Evolutionary conservation across 2,888 invertebrate species (phyloP), one percentile per base, ranked within the genome.

Genomic region (Zonitis immaculata): DNA sequence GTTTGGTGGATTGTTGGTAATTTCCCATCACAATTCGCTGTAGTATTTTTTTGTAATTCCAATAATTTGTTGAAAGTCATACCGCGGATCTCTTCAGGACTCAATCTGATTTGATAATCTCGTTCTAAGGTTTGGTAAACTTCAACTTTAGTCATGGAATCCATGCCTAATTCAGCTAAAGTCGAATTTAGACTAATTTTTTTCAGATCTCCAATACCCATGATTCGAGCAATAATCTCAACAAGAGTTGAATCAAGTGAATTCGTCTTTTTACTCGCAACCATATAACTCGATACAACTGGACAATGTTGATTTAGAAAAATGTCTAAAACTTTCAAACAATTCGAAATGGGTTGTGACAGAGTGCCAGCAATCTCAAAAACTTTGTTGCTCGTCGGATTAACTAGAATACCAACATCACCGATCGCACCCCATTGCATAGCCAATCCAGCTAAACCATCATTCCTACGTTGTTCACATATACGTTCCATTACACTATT

Each of bases 371-470:
- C 95, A 62, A 98, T 89, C 65, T 92, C 92, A 0, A 89, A 87
- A 47, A 94, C 91, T 75, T 95, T 95, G 61, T 83, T 86, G 44
- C 93, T 91, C 84, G 95, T 89, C 44, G 87, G 56, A 98, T 84
- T 51, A 98, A 82, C n/a, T n/a, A n/a, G n/a, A n/a, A n/a, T n/a
- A 48, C 98, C 98, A 39, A 96, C 96, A 75, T 99, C 98, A 52
- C 96, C 98, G 69, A 99, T 91, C 56, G 97, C 98, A 62, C 99
- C 99, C 98, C 98, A 99, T 77, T 99, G 98, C 66, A 99, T 91
- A 39, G 97, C 95, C 46, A 73, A 68, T 42, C 84, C 97, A 22
- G 95, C 95, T 62, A 95, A 81, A 43, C 95, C 94, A 67, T 85
- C 88, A 35, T 80, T 82, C 76, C 87, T 89, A 51, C 95, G 84